A percentile compares a stretch with the other conserved stretches of the same genome.
Conservation (phyloP, 2,888 invertebrate genomes). For the Neoscelio sp. region DNA sequence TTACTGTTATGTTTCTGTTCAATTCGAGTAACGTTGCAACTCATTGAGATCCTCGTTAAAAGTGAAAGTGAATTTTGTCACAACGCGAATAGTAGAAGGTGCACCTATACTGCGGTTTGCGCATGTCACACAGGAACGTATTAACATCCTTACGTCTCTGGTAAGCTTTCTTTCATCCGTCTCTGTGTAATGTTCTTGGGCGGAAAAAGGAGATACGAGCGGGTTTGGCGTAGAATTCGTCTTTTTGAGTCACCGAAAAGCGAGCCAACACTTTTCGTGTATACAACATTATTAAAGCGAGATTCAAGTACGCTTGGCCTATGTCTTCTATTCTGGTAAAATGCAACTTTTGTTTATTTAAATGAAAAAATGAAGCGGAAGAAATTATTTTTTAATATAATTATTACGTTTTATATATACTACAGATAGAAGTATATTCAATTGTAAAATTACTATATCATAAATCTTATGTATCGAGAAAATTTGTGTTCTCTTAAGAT, state of each 20-base stretch:
- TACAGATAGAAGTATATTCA: no score
- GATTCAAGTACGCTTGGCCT: no score
- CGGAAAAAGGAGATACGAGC: background rate
- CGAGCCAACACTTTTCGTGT: constrained; percentile 7
- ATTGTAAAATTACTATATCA: no score
- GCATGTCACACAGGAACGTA: constrained; percentile 33
- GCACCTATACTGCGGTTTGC: constrained; percentile 21
- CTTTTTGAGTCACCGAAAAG: constrained; percentile 15
- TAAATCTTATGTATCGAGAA: no score
- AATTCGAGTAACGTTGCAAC: constrained; percentile 12
- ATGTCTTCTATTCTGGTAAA: constrained; percentile 1
- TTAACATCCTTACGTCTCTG: constrained; percentile 38
- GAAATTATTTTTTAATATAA: no score
- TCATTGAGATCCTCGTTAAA: constrained; percentile 54
- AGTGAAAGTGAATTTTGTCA: constrained; percentile 48
- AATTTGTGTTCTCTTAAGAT: no score
- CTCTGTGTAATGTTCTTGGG: constrained; percentile 7
- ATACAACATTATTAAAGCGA: constrained; percentile 15
- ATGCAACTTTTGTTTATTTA: no score
- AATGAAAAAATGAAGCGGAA: no score
- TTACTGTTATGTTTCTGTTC: constrained; percentile 24
- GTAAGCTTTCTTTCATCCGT: constrained; percentile 36
- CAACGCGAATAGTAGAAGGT: constrained; percentile 32
- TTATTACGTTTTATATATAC: no score
- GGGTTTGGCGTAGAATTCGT: background rate